Evolutionary conservation across 1,140 invertebrate species (phyloP).

Genomic region (Limonius californicus): DNA sequence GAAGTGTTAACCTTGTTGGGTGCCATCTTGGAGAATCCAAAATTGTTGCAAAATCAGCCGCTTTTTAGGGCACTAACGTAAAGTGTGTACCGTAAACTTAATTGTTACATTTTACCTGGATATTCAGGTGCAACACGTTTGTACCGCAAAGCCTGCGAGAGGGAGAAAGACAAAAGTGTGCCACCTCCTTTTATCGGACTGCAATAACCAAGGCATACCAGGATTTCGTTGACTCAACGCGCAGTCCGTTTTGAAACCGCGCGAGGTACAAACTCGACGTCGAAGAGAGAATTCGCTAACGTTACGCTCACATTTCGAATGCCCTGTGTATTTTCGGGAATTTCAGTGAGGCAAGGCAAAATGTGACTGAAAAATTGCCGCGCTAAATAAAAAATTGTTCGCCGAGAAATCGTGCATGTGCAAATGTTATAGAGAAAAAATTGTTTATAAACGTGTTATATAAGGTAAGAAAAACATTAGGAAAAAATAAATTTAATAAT

Average conservation of each 20-base stretch:
- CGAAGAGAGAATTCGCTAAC: neutral
- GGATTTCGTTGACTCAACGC: constrained; percentile 9
- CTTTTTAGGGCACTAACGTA: no score
- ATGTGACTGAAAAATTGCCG: neutral
- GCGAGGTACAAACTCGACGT: constrained; percentile 4
- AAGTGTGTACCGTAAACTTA: constrained; percentile 10
- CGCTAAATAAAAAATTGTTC: no score
- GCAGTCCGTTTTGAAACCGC: constrained; percentile 7
- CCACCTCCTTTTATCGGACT: constrained; percentile 8
- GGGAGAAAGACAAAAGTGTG: constrained; percentile 1
- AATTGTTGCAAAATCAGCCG: no score
- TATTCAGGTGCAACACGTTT: constrained; percentile 6
- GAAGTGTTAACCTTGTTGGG: no score
- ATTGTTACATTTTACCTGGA: constrained; percentile 7
- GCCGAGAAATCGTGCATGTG: no score
- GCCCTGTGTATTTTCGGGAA: no score
- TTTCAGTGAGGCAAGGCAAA: neutral
- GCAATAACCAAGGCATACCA: constrained; percentile 2
- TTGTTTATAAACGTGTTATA: no score
- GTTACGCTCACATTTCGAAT: neutral
- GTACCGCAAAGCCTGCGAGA: neutral
- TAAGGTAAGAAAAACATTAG: no score
- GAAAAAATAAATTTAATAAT: no score
- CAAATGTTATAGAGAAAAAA: no score
- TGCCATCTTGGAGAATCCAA: no score